Evolutionary conservation across 2,797 vertebrate species (phyloP).

Genomic region (Enteromius unitaeniatus): DNA sequence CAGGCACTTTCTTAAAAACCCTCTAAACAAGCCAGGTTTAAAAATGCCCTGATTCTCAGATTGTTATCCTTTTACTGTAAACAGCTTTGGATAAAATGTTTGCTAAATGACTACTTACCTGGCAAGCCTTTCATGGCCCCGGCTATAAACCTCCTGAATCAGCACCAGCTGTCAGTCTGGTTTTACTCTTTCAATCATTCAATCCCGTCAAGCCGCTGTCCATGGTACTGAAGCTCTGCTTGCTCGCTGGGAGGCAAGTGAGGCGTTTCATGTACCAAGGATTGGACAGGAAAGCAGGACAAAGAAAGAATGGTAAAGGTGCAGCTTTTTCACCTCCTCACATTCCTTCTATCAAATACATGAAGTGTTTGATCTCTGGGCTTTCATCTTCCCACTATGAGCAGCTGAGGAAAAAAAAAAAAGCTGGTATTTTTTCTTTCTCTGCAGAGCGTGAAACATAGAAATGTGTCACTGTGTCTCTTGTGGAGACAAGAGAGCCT

Average conservation of each 20-base stretch:
- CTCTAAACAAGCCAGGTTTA: neutral
- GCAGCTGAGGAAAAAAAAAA: slow-evolving; percentile 2
- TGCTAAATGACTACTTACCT: neutral
- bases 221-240: slow-evolving; percentile 10
- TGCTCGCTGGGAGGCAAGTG: slow-evolving; percentile 34
- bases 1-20: neutral
- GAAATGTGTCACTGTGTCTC: slow-evolving; percentile 47
- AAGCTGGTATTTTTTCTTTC: slow-evolving; percentile 25
- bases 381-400: slow-evolving; percentile 50
- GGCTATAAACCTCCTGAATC: slow-evolving; percentile 14
- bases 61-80: neutral
- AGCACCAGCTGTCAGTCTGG: slow-evolving; percentile 5
- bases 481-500: slow-evolving; percentile 44
- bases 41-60: neutral
- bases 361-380: slow-evolving; percentile 48
- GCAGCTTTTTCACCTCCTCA: slow-evolving; percentile 19
- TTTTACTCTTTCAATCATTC: slow-evolving; percentile 22
- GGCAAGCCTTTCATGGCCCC: neutral
- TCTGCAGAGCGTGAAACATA: slow-evolving; percentile 37
- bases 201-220: slow-evolving; percentile 5
- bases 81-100: neutral
- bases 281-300: slow-evolving; percentile 29
- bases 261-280: slow-evolving; percentile 25
- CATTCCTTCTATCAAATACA: slow-evolving; percentile 42
- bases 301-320: slow-evolving; percentile 34